Percentiles rank a stretch among this genome's conserved stretches.
phyloP scores from a whole-genome alignment of 2,888 invertebrate genomes.

The Anticlea derivata region DNA sequence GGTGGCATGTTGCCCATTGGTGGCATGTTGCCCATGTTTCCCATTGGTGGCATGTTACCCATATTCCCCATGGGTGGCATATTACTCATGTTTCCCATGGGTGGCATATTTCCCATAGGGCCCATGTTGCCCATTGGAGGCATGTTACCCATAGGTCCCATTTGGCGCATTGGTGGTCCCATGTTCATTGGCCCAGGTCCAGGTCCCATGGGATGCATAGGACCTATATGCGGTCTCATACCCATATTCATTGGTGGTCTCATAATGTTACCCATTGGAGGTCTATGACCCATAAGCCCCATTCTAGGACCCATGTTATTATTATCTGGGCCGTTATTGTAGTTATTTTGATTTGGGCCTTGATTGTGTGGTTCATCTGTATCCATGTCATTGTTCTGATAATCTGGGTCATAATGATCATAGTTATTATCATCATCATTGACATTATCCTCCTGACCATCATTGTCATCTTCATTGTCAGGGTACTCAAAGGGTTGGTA shows the following conservation, averaged over 20 bases:
- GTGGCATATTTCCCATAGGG: slow-evolving; percentile 34
- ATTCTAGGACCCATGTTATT: slow-evolving; percentile 44
- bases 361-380: slow-evolving; percentile 68
- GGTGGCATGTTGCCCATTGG: slow-evolving; percentile 43
- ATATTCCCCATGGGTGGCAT: slow-evolving; percentile 44
- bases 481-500: slow-evolving; percentile 76
- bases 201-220: slow-evolving; percentile 33
- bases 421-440: slow-evolving; percentile 53
- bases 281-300: slow-evolving; percentile 31
- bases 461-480: slow-evolving; percentile 55
- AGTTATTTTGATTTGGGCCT: slow-evolving; percentile 59
- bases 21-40: slow-evolving; percentile 42
- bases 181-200: slow-evolving; percentile 30
- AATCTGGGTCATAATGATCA: slow-evolving; percentile 63
- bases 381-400: slow-evolving; percentile 72
- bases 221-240: slow-evolving; percentile 38
- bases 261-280: slow-evolving; percentile 41
- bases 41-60: slow-evolving; percentile 44
- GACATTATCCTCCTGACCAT: slow-evolving; percentile 47
- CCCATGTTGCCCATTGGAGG: slow-evolving; percentile 40
- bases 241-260: slow-evolving; percentile 36
- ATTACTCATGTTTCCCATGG: slow-evolving; percentile 48
- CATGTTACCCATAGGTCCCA: slow-evolving; percentile 36
- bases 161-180: slow-evolving; percentile 27
- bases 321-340: slow-evolving; percentile 65